Conservation (phyloP, 2,113 vertebrate genomes). For the Microcebus murinus region DNA sequence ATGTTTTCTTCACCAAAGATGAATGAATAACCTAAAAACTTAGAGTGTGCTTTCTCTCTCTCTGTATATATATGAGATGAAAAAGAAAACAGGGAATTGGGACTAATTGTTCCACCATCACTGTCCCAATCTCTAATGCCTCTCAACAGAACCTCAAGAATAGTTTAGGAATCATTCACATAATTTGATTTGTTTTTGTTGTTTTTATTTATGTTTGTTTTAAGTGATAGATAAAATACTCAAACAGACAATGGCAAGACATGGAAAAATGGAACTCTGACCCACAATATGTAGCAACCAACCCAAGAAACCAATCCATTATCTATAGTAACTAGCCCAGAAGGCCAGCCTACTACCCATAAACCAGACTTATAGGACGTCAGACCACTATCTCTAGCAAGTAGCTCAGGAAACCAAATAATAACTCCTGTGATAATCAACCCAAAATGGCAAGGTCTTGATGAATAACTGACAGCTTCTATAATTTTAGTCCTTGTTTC, state of each 20-base stretch:
- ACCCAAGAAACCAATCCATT: not conserved
- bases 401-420: not conserved
- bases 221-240: not conserved
- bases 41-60: not conserved
- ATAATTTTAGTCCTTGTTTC: not conserved
- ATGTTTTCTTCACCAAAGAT: not conserved
- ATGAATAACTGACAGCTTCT: not conserved
- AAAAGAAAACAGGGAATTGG: not conserved
- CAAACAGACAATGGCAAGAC: not conserved
- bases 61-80: not conserved
- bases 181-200: not conserved
- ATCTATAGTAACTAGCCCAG: not conserved
- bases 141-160: not conserved
- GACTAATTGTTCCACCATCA: not conserved
- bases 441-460: not conserved
- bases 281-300: not conserved
- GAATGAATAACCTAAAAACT: not conserved
- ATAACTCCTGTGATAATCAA: not conserved
- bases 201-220: not conserved
- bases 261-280: not conserved
- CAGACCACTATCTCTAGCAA: not conserved
- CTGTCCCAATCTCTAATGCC: not conserved
- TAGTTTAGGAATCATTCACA: not conserved
- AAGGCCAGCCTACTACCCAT: not conserved
- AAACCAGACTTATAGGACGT: not conserved